Percentiles rank a stretch among this genome's conserved stretches.
Evolutionary conservation across 2,888 invertebrate species (phyloP).

Genomic region (Drosophila kanekoi): DNA sequence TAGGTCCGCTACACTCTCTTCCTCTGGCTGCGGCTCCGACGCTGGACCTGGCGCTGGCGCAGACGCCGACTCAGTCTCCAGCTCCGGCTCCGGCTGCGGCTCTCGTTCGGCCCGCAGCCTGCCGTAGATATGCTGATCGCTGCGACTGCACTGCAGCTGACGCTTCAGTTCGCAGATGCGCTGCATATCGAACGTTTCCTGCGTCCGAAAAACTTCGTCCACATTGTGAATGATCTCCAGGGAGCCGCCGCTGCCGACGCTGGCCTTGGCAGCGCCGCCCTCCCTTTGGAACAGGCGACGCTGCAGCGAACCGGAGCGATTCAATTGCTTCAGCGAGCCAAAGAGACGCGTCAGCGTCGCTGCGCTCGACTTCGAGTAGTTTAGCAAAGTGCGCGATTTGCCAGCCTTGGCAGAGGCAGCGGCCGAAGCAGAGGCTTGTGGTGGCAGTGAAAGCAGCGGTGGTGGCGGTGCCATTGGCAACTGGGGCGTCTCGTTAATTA

Average conservation of each 20-base stretch:
- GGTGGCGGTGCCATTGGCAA: not conserved
- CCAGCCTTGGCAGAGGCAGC: slow-evolving; percentile 24
- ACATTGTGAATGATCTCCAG: slow-evolving; percentile 84
- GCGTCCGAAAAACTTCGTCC: slow-evolving; percentile 83
- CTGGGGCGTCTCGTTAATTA: not conserved
- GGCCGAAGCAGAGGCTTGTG: not conserved
- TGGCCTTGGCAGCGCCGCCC: slow-evolving; percentile 2
- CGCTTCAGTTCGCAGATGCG: slow-evolving; percentile 83
- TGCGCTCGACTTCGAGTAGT: slow-evolving; percentile 63
- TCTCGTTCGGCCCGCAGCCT: slow-evolving; percentile 53
- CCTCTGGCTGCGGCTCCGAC: not conserved
- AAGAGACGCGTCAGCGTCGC: slow-evolving; percentile 72
- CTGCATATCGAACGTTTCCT: slow-evolving; percentile 83
- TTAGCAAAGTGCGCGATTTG: slow-evolving; percentile 58
- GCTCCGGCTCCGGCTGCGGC: not conserved
- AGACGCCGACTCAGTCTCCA: not conserved
- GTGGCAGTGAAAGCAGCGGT: not conserved
- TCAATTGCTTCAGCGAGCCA: slow-evolving; percentile 76
- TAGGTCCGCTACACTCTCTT: not conserved
- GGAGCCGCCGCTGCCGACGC: slow-evolving; percentile 45
- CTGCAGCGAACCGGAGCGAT: slow-evolving; percentile 67
- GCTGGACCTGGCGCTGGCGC: slow-evolving; percentile 3
- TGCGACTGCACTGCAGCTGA: slow-evolving; percentile 73
- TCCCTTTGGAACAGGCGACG: slow-evolving; percentile 53
- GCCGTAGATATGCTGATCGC: slow-evolving; percentile 84